Evolutionary conservation across 1,140 invertebrate genomes (phyloP), one percentile per base, ranked within the genome.

Genomic region (Philopotamus ludificatus): DNA sequence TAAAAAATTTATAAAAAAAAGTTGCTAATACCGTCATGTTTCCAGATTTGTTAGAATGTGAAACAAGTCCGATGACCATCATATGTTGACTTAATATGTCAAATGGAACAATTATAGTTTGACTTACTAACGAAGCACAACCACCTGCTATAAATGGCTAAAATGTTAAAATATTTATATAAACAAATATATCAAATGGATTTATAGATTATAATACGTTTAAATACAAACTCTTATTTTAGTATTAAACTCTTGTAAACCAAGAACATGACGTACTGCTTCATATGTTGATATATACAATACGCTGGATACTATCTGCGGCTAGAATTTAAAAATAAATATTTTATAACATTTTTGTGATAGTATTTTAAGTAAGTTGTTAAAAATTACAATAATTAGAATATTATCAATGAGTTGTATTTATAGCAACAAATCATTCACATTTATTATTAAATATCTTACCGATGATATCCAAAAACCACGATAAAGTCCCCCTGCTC

Each of bases 251-350:
- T 86, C 82, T 69, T 87, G 75, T 68, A 87, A 83, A 15, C 84
- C 84, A 1, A 97, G 79, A 42, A 94, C 74, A 73, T 97, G 89
- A 39, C 96, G 79, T 0, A 95, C 89, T 44, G 90, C 91, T 81
- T 99, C 97, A 73, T 98, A 99, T 0, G 94, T 95, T 10, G 92
- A 91, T 34, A 99, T 96, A 78, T 99, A 99, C 75, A 93, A 90
- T 16, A 97, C 88, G 44, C 94, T 88, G 54, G 92, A 92, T 16
- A 94, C 85, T 73, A 93, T 86, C 76, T 85, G 83, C 73, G 79
- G 79, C 77, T 80, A 70, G 1, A 67, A 62, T 71, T n/a, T 20
- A 47, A 67, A 25, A 67, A 7, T 12, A 4, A 34, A 34, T 34
- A 34, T 34, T 34, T n/a, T 34, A 34, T 12, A 50, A 50, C 4